These are phyloP conservation scores for Plagodis pulveraria DNA, from an alignment of 2,888 invertebrate genomes.

Conservation along the genomic window DNA sequence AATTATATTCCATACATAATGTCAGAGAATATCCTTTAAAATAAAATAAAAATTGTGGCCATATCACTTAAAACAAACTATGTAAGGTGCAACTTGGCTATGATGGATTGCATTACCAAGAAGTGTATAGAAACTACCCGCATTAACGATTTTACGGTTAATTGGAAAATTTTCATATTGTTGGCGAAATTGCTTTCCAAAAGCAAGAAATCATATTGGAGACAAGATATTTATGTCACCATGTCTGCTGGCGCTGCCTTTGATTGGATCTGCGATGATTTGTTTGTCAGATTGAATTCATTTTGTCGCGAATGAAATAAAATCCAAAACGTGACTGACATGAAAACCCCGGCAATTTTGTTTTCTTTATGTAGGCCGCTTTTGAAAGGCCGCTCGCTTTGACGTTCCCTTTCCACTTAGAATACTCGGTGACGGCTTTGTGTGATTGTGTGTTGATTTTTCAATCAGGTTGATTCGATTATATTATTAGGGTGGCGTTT, in stretches of 20 bases:
- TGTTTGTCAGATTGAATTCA: constrained; percentile 69
- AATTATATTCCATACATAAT: too few relatives aligned
- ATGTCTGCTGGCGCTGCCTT: constrained; percentile 31
- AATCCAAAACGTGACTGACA: constrained; percentile 71
- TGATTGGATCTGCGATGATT: constrained; percentile 70
- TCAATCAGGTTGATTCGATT: constrained; percentile 36
- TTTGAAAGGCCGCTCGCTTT: constrained; percentile 55
- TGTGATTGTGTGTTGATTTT: constrained; percentile 47
- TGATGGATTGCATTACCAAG: too few relatives aligned
- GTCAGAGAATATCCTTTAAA: too few relatives aligned
- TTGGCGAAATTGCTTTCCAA: too few relatives aligned
- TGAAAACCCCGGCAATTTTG: constrained; percentile 67
- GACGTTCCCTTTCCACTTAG: constrained; percentile 52
- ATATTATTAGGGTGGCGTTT: constrained; percentile 33
- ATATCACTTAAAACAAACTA: too few relatives aligned
- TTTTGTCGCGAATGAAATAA: constrained; percentile 49
- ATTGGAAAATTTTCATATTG: too few relatives aligned
- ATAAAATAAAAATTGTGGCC: too few relatives aligned
- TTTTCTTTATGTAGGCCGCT: constrained; percentile 61
- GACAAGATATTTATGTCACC: constrained; percentile 10
- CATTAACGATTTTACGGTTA: too few relatives aligned
- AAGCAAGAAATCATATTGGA: too few relatives aligned
- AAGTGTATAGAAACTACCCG: too few relatives aligned
- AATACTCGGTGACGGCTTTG: constrained; percentile 48
- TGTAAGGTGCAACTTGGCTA: too few relatives aligned